Conservation (phyloP, 1,140 invertebrate genomes). For the Drosophila sucinea region DNA sequence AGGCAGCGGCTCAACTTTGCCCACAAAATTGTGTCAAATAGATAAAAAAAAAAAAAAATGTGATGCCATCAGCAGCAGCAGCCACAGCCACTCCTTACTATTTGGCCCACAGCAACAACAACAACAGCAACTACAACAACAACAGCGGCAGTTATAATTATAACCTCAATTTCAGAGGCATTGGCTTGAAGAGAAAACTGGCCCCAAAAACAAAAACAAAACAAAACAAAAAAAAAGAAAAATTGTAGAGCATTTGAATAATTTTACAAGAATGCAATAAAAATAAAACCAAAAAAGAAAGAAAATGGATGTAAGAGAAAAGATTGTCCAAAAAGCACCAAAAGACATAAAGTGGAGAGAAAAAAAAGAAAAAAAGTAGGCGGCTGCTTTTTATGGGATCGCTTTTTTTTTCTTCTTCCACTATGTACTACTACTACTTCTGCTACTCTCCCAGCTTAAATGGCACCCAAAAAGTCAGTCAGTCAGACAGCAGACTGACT, state of each 20-base stretch:
- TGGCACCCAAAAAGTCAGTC: constrained; percentile 21
- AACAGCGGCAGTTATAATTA: constrained; percentile 64
- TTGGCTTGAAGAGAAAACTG: constrained; percentile 55
- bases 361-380: constrained; percentile 64
- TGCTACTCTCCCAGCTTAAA: constrained; percentile 30
- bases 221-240: constrained; percentile 17
- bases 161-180: constrained; percentile 69
- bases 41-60: constrained; percentile 68
- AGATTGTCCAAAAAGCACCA: constrained; percentile 21
- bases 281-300: constrained; percentile 37
- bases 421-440: constrained; percentile 67
- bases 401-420: constrained; percentile 45
- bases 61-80: constrained; percentile 48
- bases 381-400: constrained; percentile 65
- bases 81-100: constrained; percentile 16
- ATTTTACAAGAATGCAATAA: constrained; percentile 78
- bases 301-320: constrained; percentile 20
- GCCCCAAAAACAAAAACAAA: constrained; percentile 49
- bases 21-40: constrained; percentile 78
- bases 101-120: constrained; percentile 13
- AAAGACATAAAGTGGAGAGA: background rate
- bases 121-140: constrained; percentile 3
- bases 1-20: constrained; percentile 65
- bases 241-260: constrained; percentile 80
- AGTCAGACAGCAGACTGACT: constrained; percentile 30